Evolutionary conservation across 1,140 invertebrate species (phyloP).

Genomic region (Vanessa atalanta): DNA sequence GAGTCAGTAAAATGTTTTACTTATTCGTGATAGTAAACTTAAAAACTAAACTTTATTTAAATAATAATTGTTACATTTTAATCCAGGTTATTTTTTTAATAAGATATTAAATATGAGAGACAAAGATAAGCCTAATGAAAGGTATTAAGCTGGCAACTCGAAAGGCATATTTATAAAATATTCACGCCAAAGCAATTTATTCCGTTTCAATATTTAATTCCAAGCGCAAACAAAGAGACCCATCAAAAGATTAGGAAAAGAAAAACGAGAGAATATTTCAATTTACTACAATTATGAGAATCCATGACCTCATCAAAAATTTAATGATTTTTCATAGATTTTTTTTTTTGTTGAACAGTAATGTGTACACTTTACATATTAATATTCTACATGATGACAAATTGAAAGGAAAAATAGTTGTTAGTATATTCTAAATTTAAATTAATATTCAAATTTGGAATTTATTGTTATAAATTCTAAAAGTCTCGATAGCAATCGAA

Average conservation of each 20-base stretch:
- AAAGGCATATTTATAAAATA: conserved; percentile 12
- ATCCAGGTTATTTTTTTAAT: too few species aligned
- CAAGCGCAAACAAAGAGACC: conserved; percentile 23
- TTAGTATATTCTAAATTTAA: too few species aligned
- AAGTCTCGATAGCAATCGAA: too few species aligned
- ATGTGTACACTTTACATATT: not conserved
- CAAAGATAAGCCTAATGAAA: conserved; percentile 1
- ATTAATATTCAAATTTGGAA: too few species aligned
- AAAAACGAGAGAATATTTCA: conserved; percentile 23
- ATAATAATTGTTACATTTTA: too few species aligned
- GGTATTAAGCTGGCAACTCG: conserved; percentile 1
- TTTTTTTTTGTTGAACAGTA: not conserved
- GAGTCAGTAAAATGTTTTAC: too few species aligned
- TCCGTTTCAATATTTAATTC: conserved; percentile 31
- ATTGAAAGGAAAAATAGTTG: too few species aligned
- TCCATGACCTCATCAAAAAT: not conserved
- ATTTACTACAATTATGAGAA: conserved; percentile 25
- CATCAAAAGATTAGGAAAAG: conserved; percentile 33
- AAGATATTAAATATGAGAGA: too few species aligned
- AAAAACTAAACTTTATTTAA: too few species aligned
- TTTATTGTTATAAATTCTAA: too few species aligned
- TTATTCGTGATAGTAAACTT: too few species aligned
- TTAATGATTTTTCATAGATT: not conserved
- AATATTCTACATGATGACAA: too few species aligned
- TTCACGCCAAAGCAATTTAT: conserved; percentile 11